phyloP scores from a whole-genome alignment of 2,888 invertebrate genomes.

The Parnassius glacialis region DNA sequence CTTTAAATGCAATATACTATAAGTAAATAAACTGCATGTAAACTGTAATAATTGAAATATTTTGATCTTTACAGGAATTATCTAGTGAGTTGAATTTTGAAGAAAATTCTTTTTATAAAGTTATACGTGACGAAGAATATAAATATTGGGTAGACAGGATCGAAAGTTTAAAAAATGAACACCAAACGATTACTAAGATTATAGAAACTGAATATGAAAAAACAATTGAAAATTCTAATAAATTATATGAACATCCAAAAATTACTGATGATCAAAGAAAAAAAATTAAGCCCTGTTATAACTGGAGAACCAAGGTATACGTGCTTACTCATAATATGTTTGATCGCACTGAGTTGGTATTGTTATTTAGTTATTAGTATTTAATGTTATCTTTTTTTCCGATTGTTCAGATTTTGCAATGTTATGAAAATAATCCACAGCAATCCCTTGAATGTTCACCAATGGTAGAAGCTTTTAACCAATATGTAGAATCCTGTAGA shows the following conservation, averaged over 20 bases:
- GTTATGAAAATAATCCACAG: slow-evolving; percentile 69
- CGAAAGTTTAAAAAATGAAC: slow-evolving; percentile 64
- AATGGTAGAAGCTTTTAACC: slow-evolving; percentile 63
- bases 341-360: neutral
- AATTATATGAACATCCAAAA: slow-evolving; percentile 47
- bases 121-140: slow-evolving; percentile 44
- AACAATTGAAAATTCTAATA: slow-evolving; percentile 54
- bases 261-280: slow-evolving; percentile 52
- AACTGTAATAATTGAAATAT: neutral
- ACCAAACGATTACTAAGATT: slow-evolving; percentile 65
- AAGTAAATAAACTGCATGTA: neutral
- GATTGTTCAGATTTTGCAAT: slow-evolving; percentile 55
- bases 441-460: slow-evolving; percentile 64
- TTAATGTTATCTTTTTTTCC: too few species aligned
- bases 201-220: slow-evolving; percentile 66
- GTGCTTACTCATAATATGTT: neutral
- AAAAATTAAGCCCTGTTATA: slow-evolving; percentile 64
- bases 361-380: too few species aligned
- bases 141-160: slow-evolving; percentile 69
- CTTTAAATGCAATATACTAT: too few species aligned
- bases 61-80: slow-evolving; percentile 42
- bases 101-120: slow-evolving; percentile 39
- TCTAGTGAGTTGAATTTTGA: slow-evolving; percentile 43
- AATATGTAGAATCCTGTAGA: slow-evolving; percentile 60
- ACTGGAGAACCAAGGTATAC: slow-evolving; percentile 61